phyloP scores from a whole-genome alignment of 2,113 vertebrate species.

The Calidris pygmaea region DNA sequence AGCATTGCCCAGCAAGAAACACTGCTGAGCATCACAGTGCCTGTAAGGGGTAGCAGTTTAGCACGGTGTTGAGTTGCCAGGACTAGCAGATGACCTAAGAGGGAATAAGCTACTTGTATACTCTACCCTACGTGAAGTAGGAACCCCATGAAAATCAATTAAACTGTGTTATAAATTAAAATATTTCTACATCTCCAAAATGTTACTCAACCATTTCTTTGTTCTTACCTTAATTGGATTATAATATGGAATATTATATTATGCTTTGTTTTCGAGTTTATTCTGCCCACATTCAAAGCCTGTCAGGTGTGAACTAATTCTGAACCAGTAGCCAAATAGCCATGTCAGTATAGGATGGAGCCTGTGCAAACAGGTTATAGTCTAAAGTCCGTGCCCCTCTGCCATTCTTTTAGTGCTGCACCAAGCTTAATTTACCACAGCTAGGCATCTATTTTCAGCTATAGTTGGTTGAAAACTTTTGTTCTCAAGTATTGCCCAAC shows the following conservation, averaged over 20 bases:
- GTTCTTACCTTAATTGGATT: neutral
- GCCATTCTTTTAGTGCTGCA: neutral
- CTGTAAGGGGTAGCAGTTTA: neutral
- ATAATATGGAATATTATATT: no score
- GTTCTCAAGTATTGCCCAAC: neutral
- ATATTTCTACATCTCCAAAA: neutral
- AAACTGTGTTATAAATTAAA: neutral
- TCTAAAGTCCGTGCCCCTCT: neutral
- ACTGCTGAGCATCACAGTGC: neutral
- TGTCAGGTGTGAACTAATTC: neutral
- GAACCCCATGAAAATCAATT: neutral
- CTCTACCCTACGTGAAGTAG: neutral
- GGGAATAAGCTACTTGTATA: neutral
- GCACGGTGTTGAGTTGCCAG: neutral
- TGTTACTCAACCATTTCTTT: neutral
- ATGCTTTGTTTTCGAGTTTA: neutral
- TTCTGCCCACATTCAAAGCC: neutral
- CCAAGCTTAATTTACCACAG: neutral
- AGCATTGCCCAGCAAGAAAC: neutral
- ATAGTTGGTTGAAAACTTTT: neutral
- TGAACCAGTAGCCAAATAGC: neutral
- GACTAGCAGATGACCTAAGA: neutral
- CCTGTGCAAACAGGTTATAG: neutral
- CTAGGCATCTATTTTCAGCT: neutral
- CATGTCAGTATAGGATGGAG: neutral